Conservation (phyloP, 2,888 invertebrate genomes). For the Flabesymbios commensalis region DNA sequence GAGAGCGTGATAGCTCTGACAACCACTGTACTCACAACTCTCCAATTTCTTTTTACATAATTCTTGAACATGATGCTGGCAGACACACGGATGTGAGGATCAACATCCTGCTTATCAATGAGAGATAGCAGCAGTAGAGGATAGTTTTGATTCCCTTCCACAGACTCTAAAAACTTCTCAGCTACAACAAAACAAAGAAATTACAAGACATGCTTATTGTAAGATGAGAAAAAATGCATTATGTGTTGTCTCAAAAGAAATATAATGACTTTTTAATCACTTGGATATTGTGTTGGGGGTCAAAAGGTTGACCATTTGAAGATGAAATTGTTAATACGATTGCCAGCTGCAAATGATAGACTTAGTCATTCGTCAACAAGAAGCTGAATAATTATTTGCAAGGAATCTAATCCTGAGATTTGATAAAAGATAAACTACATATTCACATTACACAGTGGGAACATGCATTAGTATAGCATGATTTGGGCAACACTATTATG, state of each 20-base stretch:
- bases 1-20: neutral
- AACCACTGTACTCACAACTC: slow-evolving; percentile 44
- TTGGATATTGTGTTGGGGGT: no score
- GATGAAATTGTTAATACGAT: no score
- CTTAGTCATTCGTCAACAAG: no score
- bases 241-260: neutral
- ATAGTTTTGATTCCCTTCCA: slow-evolving; percentile 89
- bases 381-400: no score
- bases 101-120: slow-evolving; percentile 75
- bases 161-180: slow-evolving; percentile 87
- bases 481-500: no score
- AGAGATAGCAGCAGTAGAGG: slow-evolving; percentile 82
- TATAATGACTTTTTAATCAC: neutral
- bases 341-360: no score
- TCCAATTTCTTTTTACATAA: slow-evolving; percentile 94
- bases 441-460: no score
- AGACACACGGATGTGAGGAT: slow-evolving; percentile 81
- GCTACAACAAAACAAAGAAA: slow-evolving; percentile 67
- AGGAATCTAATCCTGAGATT: no score
- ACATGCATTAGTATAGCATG: no score
- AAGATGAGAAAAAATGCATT: neutral
- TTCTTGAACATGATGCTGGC: slow-evolving; percentile 96
- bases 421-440: no score
- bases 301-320: no score
- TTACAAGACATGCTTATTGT: neutral